These are phyloP conservation scores for Cheilosia impressa DNA, from an alignment of 2,888 invertebrate species.

Conservation along the genomic window DNA sequence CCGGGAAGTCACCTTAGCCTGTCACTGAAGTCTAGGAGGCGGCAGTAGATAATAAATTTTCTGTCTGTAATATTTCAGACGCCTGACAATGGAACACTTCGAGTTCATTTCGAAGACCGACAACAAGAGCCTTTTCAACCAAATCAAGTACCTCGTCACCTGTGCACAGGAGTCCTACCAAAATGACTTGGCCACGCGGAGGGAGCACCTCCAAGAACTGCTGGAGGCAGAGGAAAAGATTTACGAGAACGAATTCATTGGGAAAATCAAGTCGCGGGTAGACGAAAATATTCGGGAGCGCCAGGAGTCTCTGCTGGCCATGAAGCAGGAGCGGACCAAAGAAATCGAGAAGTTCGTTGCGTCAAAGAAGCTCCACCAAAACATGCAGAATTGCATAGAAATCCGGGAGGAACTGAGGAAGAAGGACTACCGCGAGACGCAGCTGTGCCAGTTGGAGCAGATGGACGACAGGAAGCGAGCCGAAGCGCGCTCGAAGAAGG, in stretches of 20 bases:
- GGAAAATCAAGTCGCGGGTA: slow-evolving; percentile 79
- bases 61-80: background rate
- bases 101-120: slow-evolving; percentile 79
- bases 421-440: slow-evolving; percentile 78
- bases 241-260: slow-evolving; percentile 80
- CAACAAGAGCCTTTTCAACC: slow-evolving; percentile 79
- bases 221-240: slow-evolving; percentile 80
- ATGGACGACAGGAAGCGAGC: slow-evolving; percentile 79
- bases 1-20: slow-evolving; percentile 3
- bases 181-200: slow-evolving; percentile 78
- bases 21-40: background rate
- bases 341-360: slow-evolving; percentile 78
- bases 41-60: slow-evolving; percentile 17
- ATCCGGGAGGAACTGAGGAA: slow-evolving; percentile 80
- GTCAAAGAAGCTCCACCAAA: slow-evolving; percentile 79
- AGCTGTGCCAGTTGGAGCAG: slow-evolving; percentile 80
- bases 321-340: slow-evolving; percentile 77
- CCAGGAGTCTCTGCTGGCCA: slow-evolving; percentile 78
- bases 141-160: slow-evolving; percentile 79
- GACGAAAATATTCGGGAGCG: slow-evolving; percentile 80
- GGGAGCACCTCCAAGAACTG: slow-evolving; percentile 76
- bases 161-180: slow-evolving; percentile 78
- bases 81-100: slow-evolving; percentile 76
- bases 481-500: slow-evolving; percentile 76
- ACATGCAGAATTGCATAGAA: slow-evolving; percentile 81